These are phyloP conservation scores for Bombus balteatus DNA, from an alignment of 1,140 invertebrate species.

Conservation along the genomic window DNA sequence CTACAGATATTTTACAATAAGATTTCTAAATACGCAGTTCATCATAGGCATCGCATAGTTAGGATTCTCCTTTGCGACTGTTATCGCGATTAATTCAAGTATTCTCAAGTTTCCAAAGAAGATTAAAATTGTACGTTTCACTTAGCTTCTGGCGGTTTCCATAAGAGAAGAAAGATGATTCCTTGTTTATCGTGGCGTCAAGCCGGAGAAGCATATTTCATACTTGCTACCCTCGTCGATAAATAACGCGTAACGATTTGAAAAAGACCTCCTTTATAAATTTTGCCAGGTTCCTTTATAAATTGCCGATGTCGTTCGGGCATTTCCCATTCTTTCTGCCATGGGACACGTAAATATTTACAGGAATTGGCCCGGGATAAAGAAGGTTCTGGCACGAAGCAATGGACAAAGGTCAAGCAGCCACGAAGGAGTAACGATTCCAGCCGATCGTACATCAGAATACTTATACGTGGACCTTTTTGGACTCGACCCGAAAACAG, in stretches of 20 bases:
- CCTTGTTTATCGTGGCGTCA: not conserved
- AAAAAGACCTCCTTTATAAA: slow-evolving; percentile 56
- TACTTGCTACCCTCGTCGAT: not conserved
- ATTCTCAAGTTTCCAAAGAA: not conserved
- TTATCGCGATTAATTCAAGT: not conserved
- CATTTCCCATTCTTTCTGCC: slow-evolving; percentile 56
- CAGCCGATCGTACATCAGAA: slow-evolving; percentile 60
- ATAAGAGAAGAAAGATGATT: not conserved
- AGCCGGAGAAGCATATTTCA: slow-evolving; percentile 16
- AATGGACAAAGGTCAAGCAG: slow-evolving; percentile 40
- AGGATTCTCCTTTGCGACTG: not conserved
- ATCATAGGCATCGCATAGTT: too few species aligned
- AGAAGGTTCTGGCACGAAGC: slow-evolving; percentile 23
- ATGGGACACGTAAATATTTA: slow-evolving; percentile 58
- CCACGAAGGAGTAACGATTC: slow-evolving; percentile 51
- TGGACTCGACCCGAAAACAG: slow-evolving; percentile 45
- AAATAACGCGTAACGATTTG: slow-evolving; percentile 35
- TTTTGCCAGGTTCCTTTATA: slow-evolving; percentile 50
- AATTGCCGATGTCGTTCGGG: slow-evolving; percentile 48
- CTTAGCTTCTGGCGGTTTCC: not conserved
- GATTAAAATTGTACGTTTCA: not conserved
- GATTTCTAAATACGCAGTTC: too few species aligned
- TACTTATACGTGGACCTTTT: slow-evolving; percentile 42
- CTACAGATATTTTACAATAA: too few species aligned
- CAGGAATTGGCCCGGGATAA: slow-evolving; percentile 47